A percentile compares a stretch with the other conserved stretches of the same genome.
Conservation (phyloP, 2,888 invertebrate genomes). For the Patella depressa region DNA sequence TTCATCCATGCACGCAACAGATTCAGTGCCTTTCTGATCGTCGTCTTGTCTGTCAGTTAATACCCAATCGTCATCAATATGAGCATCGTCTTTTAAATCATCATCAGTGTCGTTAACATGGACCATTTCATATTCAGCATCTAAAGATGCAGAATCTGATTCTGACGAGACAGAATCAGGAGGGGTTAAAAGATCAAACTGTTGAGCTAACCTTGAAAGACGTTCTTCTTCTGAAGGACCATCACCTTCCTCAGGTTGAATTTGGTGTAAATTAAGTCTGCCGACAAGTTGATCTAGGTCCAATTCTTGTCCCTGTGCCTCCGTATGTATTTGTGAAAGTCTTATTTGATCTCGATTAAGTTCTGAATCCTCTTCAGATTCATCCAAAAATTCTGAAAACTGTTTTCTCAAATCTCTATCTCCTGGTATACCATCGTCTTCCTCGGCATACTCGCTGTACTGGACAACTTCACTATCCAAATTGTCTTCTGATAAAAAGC, state of each 20-base stretch:
- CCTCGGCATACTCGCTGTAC: neutral
- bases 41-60: neutral
- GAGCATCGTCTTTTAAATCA: conserved; percentile 18
- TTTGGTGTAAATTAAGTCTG: neutral
- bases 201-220: neutral
- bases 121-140: conserved; percentile 24
- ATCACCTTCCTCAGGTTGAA: neutral
- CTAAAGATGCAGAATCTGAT: conserved; percentile 21
- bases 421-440: neutral
- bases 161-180: conserved; percentile 13
- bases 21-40: neutral
- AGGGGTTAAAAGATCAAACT: neutral
- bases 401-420: neutral
- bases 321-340: neutral
- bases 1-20: neutral
- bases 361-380: neutral
- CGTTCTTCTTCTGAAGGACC: neutral
- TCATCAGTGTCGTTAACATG: conserved; percentile 25
- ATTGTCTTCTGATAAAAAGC: neutral
- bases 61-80: conserved; percentile 24
- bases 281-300: neutral
- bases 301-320: neutral
- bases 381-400: neutral
- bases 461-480: neutral
- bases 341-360: neutral